Evolutionary conservation across 2,888 invertebrate genomes (phyloP).

Genomic region (Rhagium mordax): DNA sequence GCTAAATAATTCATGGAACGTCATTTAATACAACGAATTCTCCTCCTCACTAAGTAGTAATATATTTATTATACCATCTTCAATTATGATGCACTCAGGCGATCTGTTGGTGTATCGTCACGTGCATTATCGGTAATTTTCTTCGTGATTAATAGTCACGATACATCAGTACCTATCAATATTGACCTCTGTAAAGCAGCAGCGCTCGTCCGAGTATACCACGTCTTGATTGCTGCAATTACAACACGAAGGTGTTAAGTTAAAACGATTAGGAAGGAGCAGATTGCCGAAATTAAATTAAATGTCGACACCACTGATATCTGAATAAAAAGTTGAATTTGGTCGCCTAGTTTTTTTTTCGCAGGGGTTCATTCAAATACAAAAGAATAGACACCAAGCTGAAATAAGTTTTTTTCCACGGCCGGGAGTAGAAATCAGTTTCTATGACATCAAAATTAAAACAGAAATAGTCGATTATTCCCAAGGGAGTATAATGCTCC

Average conservation of each 20-base stretch:
- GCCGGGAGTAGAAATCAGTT: no score
- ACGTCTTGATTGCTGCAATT: conserved; percentile 52
- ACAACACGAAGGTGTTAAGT: conserved; percentile 53
- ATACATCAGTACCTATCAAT: conserved; percentile 53
- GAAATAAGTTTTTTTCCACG: no score
- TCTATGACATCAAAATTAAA: no score
- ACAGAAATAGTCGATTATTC: no score
- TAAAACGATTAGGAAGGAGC: conserved; percentile 21
- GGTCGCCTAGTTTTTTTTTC: no score
- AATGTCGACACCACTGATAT: no score
- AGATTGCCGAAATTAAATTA: conserved; percentile 31
- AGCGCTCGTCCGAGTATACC: conserved; percentile 43
- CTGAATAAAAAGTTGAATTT: no score
- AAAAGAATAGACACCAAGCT: no score
- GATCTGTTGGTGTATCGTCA: conserved; percentile 30
- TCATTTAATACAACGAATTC: neutral
- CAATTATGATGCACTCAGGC: neutral
- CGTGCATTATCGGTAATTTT: conserved; percentile 48
- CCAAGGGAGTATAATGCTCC: no score
- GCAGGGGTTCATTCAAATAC: no score
- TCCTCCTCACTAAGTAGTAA: neutral
- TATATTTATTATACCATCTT: neutral
- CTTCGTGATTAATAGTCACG: conserved; percentile 50
- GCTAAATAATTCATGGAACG: neutral
- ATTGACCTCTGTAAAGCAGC: conserved; percentile 30